These are phyloP conservation scores for Lucilia cuprina DNA, from an alignment of 1,140 invertebrate genomes.

Conservation along the genomic window DNA sequence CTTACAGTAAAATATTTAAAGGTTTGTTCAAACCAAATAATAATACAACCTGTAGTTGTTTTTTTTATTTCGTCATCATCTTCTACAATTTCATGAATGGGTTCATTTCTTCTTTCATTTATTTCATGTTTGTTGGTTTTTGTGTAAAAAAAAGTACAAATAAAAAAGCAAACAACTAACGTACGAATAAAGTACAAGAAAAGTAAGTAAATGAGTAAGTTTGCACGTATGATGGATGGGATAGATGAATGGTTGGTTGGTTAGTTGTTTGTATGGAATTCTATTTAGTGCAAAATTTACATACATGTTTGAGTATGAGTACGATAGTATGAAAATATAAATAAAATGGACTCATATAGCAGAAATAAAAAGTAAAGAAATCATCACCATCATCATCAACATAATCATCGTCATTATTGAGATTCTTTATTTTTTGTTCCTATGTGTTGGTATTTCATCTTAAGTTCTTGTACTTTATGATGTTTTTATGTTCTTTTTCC, in stretches of 20 bases:
- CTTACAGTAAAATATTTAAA: too few species aligned
- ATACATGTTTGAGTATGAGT: neutral
- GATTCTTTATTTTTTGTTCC: neutral
- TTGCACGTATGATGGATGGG: neutral
- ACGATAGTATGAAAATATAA: neutral
- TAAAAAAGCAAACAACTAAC: neutral
- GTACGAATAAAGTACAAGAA: neutral
- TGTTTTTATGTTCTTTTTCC: neutral
- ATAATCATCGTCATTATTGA: neutral
- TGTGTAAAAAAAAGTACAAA: neutral
- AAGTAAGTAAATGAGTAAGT: slow-evolving; percentile 7
- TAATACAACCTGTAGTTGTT: too few species aligned
- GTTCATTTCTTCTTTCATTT: too few species aligned
- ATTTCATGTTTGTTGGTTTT: too few species aligned
- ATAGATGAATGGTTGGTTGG: neutral
- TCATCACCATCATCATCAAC: neutral
- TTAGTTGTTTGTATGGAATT: neutral
- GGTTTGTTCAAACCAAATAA: too few species aligned
- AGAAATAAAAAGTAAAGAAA: neutral
- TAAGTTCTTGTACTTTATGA: too few species aligned
- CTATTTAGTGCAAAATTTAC: neutral
- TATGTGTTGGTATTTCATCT: too few species aligned
- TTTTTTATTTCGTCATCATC: too few species aligned
- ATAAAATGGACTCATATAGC: neutral
- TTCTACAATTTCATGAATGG: too few species aligned